A percentile compares a stretch with the other conserved stretches of the same genome.
These are phyloP conservation scores for Acanthaster planci DNA, from an alignment of 35 echinoderm and acorn worm genomes.

Conservation along the genomic window DNA sequence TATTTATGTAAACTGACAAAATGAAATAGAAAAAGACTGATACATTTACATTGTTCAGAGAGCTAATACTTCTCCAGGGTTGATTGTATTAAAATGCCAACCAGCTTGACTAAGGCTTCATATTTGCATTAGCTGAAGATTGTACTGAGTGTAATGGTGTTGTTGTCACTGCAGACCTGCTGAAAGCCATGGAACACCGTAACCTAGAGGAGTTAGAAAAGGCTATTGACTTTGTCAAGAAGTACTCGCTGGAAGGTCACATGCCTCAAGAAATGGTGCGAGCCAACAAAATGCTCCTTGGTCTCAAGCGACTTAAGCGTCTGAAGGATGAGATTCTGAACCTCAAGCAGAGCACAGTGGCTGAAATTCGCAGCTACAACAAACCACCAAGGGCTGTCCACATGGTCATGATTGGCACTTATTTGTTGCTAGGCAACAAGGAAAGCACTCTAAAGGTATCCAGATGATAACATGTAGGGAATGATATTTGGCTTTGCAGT, in stretches of 20 bases:
- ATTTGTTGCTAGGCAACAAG: constrained; percentile 90
- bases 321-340: constrained; percentile 92
- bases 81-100: no score
- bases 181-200: constrained; percentile 82
- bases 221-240: constrained; percentile 92
- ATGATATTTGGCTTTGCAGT: no score
- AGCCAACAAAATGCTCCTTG: constrained; percentile 96
- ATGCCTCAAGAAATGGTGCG: constrained; percentile 91
- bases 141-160: neutral
- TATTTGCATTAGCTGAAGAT: no score
- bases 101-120: no score
- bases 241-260: constrained; percentile 81
- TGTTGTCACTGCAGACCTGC: constrained; percentile 48
- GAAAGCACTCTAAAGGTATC: constrained; percentile 84
- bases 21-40: no score
- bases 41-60: no score
- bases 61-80: no score
- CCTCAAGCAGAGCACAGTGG: constrained; percentile 92
- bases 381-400: constrained; percentile 87
- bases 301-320: constrained; percentile 83
- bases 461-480: neutral
- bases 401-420: constrained; percentile 94
- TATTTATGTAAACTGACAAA: no score
- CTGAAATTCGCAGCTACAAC: constrained; percentile 93
- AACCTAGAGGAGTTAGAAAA: constrained; percentile 85